These are phyloP conservation scores for Lithosia quadra DNA, from an alignment of 2,888 invertebrate genomes.

Conservation along the genomic window DNA sequence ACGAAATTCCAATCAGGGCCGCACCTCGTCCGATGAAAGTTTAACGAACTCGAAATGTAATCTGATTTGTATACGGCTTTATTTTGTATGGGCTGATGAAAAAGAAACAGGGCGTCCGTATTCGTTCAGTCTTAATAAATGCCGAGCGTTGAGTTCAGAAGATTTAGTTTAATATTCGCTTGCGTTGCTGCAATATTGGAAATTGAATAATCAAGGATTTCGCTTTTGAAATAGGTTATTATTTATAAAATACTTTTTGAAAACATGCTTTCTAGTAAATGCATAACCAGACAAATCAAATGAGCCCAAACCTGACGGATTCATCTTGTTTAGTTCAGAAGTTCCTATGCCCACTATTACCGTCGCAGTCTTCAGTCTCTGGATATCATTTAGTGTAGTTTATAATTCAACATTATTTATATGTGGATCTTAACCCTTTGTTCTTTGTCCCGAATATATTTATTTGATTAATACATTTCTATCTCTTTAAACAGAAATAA, in stretches of 20 bases:
- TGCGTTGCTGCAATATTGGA: background rate
- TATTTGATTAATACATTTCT: background rate
- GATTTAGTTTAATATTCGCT: background rate
- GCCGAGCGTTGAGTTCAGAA: background rate
- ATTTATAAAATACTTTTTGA: no score
- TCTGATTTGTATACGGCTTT: conserved; percentile 70
- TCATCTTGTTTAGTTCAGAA: no score
- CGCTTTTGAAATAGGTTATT: no score
- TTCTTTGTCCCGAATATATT: no score
- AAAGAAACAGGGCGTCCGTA: conserved; percentile 36
- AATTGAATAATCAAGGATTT: background rate
- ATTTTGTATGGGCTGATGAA: conserved; percentile 52
- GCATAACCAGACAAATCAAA: no score
- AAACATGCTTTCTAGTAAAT: no score
- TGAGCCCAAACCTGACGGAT: no score
- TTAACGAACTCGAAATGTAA: conserved; percentile 77
- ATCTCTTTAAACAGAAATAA: background rate
- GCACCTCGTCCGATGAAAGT: conserved; percentile 66
- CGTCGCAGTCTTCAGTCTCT: no score
- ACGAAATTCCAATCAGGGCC: conserved; percentile 65
- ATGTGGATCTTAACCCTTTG: no score
- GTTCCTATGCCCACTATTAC: no score
- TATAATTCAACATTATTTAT: no score
- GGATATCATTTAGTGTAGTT: no score
- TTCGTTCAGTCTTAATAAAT: conserved; percentile 38